These are phyloP conservation scores for Ganaspis sp. DNA, from an alignment of 1,140 invertebrate genomes.

Conservation along the genomic window DNA sequence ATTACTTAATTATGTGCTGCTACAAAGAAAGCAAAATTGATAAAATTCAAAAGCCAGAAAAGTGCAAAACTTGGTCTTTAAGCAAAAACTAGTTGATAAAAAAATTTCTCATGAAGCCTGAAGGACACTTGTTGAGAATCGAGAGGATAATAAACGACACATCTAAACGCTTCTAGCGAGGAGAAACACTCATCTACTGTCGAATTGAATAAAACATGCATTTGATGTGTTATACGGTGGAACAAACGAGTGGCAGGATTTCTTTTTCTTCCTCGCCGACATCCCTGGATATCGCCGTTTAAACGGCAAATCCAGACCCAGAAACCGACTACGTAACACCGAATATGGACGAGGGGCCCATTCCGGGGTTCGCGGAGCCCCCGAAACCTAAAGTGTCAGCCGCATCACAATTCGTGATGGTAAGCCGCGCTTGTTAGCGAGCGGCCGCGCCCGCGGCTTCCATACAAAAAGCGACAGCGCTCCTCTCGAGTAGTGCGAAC, in stretches of 20 bases:
- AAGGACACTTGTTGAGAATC: neutral
- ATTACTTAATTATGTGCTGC: too few relatives aligned
- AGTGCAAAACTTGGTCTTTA: neutral
- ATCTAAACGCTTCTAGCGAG: slow-evolving; percentile 1
- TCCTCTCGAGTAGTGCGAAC: slow-evolving; percentile 51
- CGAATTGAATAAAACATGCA: slow-evolving; percentile 29
- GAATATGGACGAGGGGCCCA: slow-evolving; percentile 56
- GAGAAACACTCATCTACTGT: slow-evolving; percentile 27
- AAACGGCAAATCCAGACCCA: neutral
- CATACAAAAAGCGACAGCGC: slow-evolving; percentile 60
- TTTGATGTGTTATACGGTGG: slow-evolving; percentile 25
- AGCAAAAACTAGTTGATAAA: neutral
- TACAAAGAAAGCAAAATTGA: neutral
- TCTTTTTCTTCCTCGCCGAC: slow-evolving; percentile 25
- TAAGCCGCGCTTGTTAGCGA: slow-evolving; percentile 65
- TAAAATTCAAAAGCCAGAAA: neutral
- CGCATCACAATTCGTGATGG: slow-evolving; percentile 63
- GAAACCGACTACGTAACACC: slow-evolving; percentile 49
- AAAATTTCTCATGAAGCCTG: neutral
- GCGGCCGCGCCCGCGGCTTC: slow-evolving; percentile 45
- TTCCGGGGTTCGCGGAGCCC: slow-evolving; percentile 49
- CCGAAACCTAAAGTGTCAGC: slow-evolving; percentile 65
- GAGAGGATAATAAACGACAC: slow-evolving; percentile 22
- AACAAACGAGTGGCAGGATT: slow-evolving; percentile 26
- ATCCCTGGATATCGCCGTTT: slow-evolving; percentile 30